phyloP scores from a whole-genome alignment of 2,113 vertebrate genomes.

The human (Homo sapiens) region GRCh38 chr3:140029001-140029500 shows the following conservation, averaged over 20 bases:
- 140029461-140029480: not conserved
- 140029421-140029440: not conserved
- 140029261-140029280: not conserved
- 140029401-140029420: slow-evolving; percentile 47
- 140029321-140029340: slow-evolving; percentile 44
- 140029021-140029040: not conserved
- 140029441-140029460: not conserved
- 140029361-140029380: slow-evolving; percentile 36
- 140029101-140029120: not conserved
- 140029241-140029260: not conserved
- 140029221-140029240: not conserved
- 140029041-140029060: not conserved
- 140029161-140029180: not conserved
- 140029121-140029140: not conserved
- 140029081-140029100: not conserved
- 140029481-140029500: not conserved
- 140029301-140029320: not conserved
- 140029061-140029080: accelerated
- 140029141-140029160: not conserved
- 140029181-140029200: not conserved
- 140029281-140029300: slow-evolving; percentile 13
- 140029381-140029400: slow-evolving; percentile 10
- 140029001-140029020: slow-evolving; percentile 31
- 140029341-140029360: slow-evolving; percentile 38
- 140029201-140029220: not conserved